These are phyloP conservation scores for Delia radicum DNA, from an alignment of 1,140 invertebrate species.

Conservation along the genomic window DNA sequence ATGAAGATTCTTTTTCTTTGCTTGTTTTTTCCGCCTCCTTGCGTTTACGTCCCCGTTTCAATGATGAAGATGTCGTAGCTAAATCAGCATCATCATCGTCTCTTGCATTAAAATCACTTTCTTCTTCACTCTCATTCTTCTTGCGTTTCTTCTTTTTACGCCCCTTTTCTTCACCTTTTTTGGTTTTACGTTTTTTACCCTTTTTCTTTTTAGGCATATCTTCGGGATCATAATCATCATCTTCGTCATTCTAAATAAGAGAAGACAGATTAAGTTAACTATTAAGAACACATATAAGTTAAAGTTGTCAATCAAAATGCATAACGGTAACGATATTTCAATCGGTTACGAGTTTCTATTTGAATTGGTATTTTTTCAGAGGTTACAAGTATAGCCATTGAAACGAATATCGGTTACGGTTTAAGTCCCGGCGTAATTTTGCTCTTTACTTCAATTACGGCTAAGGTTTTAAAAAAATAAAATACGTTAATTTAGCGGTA, in stretches of 20 bases:
- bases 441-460: no score
- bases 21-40: constrained; percentile 59
- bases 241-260: constrained; percentile 66
- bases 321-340: no score
- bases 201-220: constrained; percentile 83
- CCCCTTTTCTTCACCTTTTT: constrained; percentile 83
- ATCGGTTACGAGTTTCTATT: no score
- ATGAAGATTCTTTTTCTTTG: constrained; percentile 52
- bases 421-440: no score
- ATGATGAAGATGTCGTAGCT: constrained; percentile 33
- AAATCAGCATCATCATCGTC: constrained; percentile 67
- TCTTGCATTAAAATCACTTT: constrained; percentile 76
- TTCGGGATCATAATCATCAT: constrained; percentile 84
- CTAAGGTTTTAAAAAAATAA: no score
- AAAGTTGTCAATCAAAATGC: no score
- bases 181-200: constrained; percentile 86
- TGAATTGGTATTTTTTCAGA: no score
- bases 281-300: no score
- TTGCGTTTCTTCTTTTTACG: constrained; percentile 93
- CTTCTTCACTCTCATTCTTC: constrained; percentile 87
- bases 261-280: background rate
- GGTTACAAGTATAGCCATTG: no score
- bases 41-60: constrained; percentile 59
- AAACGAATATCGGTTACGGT: no score
- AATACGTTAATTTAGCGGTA: no score